These are phyloP conservation scores for Rhodeus uyekii DNA, from an alignment of 2,797 vertebrate species.

Conservation along the genomic window DNA sequence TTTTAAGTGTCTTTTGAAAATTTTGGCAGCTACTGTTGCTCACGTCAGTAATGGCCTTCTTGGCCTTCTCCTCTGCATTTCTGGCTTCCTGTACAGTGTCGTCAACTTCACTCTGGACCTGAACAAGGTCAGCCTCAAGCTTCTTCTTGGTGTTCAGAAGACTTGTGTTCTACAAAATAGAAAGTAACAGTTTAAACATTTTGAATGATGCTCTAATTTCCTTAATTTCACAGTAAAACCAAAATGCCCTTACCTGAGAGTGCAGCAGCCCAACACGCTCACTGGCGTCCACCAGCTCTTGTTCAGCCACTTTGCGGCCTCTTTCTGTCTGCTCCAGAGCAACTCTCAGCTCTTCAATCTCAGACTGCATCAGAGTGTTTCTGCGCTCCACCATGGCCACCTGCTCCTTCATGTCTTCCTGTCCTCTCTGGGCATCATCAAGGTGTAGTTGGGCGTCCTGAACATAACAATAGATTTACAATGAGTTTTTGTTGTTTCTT, in stretches of 20 bases:
- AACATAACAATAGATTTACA: too few relatives aligned
- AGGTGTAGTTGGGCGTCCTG: slow-evolving; percentile 87
- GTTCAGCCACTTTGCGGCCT: slow-evolving; percentile 82
- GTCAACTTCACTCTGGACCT: slow-evolving; percentile 85
- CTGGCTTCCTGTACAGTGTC: slow-evolving; percentile 84
- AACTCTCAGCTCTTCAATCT: slow-evolving; percentile 84
- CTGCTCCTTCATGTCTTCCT: slow-evolving; percentile 90
- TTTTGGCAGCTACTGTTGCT: too few relatives aligned
- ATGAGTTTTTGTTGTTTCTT: background rate
- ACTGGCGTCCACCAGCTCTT: slow-evolving; percentile 85
- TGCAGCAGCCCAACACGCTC: slow-evolving; percentile 83
- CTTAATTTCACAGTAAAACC: too few relatives aligned
- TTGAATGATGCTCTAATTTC: too few relatives aligned
- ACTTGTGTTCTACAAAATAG: slow-evolving; percentile 79
- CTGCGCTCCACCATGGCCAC: slow-evolving; percentile 85
- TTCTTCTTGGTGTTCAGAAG: slow-evolving; percentile 85
- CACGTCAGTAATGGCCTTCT: slow-evolving; percentile 90
- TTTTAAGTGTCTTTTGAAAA: too few relatives aligned
- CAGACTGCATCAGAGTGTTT: slow-evolving; percentile 85
- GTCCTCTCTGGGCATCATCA: slow-evolving; percentile 80
- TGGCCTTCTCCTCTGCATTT: slow-evolving; percentile 91
- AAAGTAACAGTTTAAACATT: too few relatives aligned
- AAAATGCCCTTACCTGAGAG: slow-evolving; percentile 78
- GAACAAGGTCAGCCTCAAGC: slow-evolving; percentile 82
- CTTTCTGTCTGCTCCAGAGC: slow-evolving; percentile 87